A percentile compares a stretch with the other conserved stretches of the same genome.
These are phyloP conservation scores for Temnopleurus reevesii DNA, from an alignment of 53 echinoderm and acorn worm genomes.

Conservation along the genomic window DNA sequence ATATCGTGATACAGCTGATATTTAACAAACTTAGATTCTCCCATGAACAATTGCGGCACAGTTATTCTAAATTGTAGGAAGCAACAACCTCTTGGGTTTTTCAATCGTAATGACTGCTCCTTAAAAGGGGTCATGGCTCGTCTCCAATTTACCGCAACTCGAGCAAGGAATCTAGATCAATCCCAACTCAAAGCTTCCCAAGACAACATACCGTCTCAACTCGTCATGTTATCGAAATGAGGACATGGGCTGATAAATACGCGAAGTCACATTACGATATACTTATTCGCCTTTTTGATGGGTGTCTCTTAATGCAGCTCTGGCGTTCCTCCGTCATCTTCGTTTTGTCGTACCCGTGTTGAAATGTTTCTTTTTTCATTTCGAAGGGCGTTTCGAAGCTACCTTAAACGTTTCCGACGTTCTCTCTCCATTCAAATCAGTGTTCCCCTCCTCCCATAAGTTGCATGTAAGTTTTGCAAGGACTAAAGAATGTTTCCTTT, in stretches of 20 bases:
- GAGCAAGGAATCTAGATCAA: slow-evolving; percentile 40
- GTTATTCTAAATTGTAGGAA: too few species aligned
- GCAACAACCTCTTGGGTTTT: too few species aligned
- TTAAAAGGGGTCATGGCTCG: slow-evolving; percentile 41
- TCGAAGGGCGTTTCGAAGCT: not conserved
- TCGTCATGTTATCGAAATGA: not conserved
- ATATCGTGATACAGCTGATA: too few species aligned
- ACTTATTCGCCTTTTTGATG: not conserved
- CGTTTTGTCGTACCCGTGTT: not conserved
- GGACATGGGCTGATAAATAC: not conserved
- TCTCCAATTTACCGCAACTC: slow-evolving; percentile 9
- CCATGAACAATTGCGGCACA: too few species aligned
- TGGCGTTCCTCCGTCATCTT: not conserved
- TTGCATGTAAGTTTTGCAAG: too few species aligned
- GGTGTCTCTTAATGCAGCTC: not conserved
- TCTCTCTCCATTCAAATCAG: not conserved
- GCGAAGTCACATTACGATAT: slow-evolving; percentile 21
- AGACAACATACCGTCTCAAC: slow-evolving; percentile 9
- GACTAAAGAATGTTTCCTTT: too few species aligned
- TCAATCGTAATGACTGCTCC: not conserved
- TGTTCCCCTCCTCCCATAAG: too few species aligned
- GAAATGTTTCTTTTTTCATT: not conserved
- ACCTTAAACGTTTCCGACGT: not conserved
- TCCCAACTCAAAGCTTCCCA: not conserved
- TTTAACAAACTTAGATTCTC: too few species aligned